Conservation (phyloP, 2,797 vertebrate species). For the Austrolebias charrua region DNA sequence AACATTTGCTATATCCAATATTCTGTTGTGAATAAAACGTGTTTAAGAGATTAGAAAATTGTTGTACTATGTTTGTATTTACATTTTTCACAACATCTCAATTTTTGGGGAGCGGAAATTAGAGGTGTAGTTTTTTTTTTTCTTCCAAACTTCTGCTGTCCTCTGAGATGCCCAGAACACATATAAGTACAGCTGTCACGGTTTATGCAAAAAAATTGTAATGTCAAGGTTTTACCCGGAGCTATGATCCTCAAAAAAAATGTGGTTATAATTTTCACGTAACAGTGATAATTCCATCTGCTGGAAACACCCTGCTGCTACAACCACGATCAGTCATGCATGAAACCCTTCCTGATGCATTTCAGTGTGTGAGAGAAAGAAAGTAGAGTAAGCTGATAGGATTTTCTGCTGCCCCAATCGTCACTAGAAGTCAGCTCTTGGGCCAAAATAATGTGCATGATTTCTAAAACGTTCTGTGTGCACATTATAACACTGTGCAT, state of each 20-base stretch:
- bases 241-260: constrained; percentile 31
- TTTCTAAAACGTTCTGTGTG: constrained; percentile 11
- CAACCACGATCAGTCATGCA: constrained; percentile 20
- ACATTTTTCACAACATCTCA: too few species aligned
- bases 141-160: constrained; percentile 8
- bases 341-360: constrained; percentile 30
- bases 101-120: too few species aligned
- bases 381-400: constrained; percentile 24
- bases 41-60: too few species aligned
- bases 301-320: constrained; percentile 36
- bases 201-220: constrained; percentile 5
- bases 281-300: constrained; percentile 13
- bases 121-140: neutral
- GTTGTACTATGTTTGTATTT: too few species aligned
- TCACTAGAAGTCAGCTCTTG: constrained; percentile 41
- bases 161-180: constrained; percentile 4
- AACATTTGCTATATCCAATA: too few species aligned
- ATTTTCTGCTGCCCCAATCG: constrained; percentile 52
- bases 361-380: constrained; percentile 15
- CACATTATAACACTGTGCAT: constrained; percentile 2
- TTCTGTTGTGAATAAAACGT: too few species aligned
- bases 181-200: constrained; percentile 6
- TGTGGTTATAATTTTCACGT: constrained; percentile 34
- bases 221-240: constrained; percentile 24
- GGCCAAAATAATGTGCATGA: constrained; percentile 48